Evolutionary conservation across 2,888 invertebrate genomes (phyloP).

Genomic region (Fragum whitleyi): DNA sequence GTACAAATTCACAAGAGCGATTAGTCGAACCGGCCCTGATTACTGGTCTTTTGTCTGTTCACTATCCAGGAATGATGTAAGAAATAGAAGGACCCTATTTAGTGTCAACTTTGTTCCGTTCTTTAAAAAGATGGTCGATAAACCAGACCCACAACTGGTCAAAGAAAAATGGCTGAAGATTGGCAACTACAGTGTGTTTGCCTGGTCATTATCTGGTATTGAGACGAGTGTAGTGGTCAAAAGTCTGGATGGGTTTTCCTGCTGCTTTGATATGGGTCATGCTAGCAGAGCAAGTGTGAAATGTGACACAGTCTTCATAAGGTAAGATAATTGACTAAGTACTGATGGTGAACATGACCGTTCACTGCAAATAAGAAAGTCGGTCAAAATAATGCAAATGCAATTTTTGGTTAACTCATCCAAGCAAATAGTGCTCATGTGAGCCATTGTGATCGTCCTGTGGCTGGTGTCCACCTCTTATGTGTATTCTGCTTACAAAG

Average conservation of each 20-base stretch:
- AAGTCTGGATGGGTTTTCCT: conserved; percentile 41
- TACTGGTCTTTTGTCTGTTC: background rate
- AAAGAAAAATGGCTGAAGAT: conserved; percentile 42
- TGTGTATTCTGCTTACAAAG: no score
- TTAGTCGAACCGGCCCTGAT: background rate
- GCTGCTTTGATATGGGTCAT: conserved; percentile 62
- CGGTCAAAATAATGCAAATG: background rate
- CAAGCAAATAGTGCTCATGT: no score
- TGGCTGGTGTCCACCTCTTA: no score
- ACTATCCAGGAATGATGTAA: background rate
- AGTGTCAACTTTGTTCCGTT: background rate
- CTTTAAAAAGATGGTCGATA: background rate
- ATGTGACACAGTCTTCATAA: conserved; percentile 57
- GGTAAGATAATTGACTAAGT: no score
- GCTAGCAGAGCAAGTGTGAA: conserved; percentile 45
- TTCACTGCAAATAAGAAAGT: background rate
- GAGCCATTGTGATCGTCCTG: no score
- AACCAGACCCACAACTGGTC: background rate
- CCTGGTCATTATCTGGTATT: conserved; percentile 80
- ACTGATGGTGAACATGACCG: background rate
- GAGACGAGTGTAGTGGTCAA: conserved; percentile 78
- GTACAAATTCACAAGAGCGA: background rate
- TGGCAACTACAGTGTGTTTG: conserved; percentile 71
- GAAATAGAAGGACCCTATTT: background rate
- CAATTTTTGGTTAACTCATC: no score